Evolutionary conservation across 2,888 invertebrate genomes (phyloP), one percentile per base, ranked within the genome.

Genomic region (Drosophila meridionalis): DNA sequence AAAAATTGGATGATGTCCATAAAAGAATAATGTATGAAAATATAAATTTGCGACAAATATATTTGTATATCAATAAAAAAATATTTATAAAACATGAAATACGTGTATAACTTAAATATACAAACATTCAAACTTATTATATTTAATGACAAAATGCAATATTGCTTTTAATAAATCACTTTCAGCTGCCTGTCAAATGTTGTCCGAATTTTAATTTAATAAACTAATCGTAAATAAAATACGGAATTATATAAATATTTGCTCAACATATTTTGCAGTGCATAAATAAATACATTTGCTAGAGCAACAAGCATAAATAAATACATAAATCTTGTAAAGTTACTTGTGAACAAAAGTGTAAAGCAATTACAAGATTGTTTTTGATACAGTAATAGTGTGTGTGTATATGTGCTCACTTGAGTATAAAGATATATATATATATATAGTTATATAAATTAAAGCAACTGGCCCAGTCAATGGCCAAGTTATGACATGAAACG

Each of bases 281-380:
- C 52, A 62, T 9, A 57, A 52, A 34, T 52, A 61, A 64, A 69
- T 47, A 47, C 40, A 26, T 38, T 55, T 59, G 14, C 26, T 58
- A 42, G 9, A 56, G 11, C 30, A 47, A 26, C 34, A 48, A 59
- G 28, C 47, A 53, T 40, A 36, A 36, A 42, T 12, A 47, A 36
- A n/a, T 34, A 65, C 7, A n/a, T 5, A 36, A 45, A 52, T 38
- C 38, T 28, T 28, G 38, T 28, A 12, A 11, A 56, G 9, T 26
- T 14, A n/a, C n/a, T 56, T 56, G 40, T 30, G 30, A 42, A 43
- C 12, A 43, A 48, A 28, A 28, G 28, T 30, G 42, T 47, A 48
- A 42, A 66, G 66, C 78, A 78, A 78, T 78, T 78, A 60, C 59
- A 42, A 66, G 42, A 78, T 78, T 78, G 43, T n/a, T 62, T 77